A percentile compares a stretch with the other conserved stretches of the same genome.
phyloP scores from a whole-genome alignment of 2,113 vertebrate species.

The Psophia crepitans region DNA sequence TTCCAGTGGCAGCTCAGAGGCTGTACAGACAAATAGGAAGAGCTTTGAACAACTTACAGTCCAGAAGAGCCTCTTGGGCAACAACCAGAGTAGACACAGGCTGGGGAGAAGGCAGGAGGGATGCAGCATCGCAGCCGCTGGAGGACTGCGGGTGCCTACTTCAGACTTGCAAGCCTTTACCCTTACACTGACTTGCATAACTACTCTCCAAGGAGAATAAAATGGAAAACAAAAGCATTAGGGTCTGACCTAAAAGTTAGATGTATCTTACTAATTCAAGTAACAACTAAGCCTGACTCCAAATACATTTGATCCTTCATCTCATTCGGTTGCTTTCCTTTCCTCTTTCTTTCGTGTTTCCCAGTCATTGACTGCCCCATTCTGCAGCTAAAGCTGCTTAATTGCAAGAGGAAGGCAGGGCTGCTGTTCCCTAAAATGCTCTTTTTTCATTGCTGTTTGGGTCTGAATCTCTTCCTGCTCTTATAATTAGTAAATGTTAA shows the following conservation, averaged over 20 bases:
- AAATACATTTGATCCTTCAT: neutral
- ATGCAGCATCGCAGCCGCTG: neutral
- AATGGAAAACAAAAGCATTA: neutral
- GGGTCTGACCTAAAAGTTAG: neutral
- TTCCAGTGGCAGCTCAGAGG: neutral
- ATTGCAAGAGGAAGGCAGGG: rapidly evolving
- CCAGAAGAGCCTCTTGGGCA: neutral
- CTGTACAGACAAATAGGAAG: neutral
- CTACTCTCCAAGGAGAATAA: neutral
- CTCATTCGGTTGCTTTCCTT: neutral
- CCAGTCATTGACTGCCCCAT: neutral
- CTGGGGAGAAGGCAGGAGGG: neutral
- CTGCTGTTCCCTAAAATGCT: neutral
- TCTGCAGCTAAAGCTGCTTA: neutral
- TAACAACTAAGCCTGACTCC: neutral
- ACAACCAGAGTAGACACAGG: neutral
- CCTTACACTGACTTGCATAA: neutral
- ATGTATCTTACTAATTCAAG: neutral
- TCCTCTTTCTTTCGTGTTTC: neutral
- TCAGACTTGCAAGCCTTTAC: neutral
- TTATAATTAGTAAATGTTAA: conserved; percentile 1
- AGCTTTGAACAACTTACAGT: neutral
- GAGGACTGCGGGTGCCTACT: neutral
- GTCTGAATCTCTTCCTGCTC: neutral
- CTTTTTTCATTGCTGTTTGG: neutral